phyloP scores from a whole-genome alignment of 2,888 invertebrate species.

The Teinopalpus imperialis region DNA sequence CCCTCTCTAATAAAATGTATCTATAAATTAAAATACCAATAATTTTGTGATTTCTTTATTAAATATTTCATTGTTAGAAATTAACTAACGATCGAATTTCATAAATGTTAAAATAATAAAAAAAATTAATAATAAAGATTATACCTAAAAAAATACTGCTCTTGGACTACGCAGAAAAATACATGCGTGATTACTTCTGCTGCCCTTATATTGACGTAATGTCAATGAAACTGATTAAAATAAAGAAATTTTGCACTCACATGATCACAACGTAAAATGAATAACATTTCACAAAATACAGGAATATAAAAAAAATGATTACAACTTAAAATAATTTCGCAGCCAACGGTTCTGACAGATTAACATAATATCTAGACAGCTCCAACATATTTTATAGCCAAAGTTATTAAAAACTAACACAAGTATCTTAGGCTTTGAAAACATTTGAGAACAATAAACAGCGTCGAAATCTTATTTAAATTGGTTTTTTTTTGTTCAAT shows the following conservation, averaged over 20 bases:
- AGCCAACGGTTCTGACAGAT: conserved; percentile 27
- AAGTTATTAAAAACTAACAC: conserved; percentile 16
- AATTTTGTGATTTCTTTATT: conserved; percentile 79
- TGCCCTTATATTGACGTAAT: conserved; percentile 64
- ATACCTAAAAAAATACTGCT: conserved; percentile 81
- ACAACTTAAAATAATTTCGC: conserved; percentile 32
- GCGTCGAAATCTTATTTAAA: background rate
- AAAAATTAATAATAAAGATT: conserved; percentile 67
- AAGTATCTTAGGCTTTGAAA: conserved; percentile 23
- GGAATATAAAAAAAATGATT: conserved; percentile 53
- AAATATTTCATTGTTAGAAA: conserved; percentile 82
- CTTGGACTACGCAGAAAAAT: conserved; percentile 76
- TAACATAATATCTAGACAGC: conserved; percentile 8
- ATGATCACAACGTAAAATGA: conserved; percentile 81
- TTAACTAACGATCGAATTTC: conserved; percentile 80
- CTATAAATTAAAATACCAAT: conserved; percentile 57
- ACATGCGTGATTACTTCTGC: conserved; percentile 58
- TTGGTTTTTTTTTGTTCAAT: background rate
- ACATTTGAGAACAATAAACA: conserved; percentile 19
- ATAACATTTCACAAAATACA: conserved; percentile 74
- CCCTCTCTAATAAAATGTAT: too few species aligned
- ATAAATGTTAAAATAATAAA: conserved; percentile 73
- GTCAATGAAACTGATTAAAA: conserved; percentile 66
- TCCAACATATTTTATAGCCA: conserved; percentile 18
- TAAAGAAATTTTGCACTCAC: conserved; percentile 77